A percentile compares a stretch with the other conserved stretches of the same genome.
Conservation (phyloP, 2,888 invertebrate genomes). For the Cerastoderma edule region DNA sequence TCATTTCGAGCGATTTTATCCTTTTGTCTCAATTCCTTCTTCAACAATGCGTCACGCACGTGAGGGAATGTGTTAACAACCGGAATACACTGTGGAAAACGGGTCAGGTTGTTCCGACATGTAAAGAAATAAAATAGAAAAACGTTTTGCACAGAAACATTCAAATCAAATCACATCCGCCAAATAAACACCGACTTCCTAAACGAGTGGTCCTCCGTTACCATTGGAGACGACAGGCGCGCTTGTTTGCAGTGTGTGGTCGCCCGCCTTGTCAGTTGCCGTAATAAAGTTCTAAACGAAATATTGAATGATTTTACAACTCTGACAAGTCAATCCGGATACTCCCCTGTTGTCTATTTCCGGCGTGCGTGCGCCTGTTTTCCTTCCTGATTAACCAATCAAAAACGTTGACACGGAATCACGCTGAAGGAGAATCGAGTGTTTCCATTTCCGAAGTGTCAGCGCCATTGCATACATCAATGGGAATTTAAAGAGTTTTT, state of each 20-base stretch:
- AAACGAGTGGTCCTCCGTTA: no score
- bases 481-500: conserved; percentile 22
- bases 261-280: not conserved
- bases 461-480: conserved; percentile 29
- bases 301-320: conserved; percentile 25
- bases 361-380: conserved; percentile 40
- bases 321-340: conserved; percentile 43
- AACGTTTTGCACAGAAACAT: no score
- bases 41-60: no score
- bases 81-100: no score
- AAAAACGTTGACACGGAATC: conserved; percentile 41
- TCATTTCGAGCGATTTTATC: no score
- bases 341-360: conserved; percentile 41
- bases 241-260: not conserved
- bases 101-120: no score
- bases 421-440: conserved; percentile 31
- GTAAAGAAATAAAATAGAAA: no score
- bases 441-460: conserved; percentile 42
- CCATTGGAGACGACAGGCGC: not conserved
- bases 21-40: no score
- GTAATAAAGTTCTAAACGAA: not conserved
- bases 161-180: no score
- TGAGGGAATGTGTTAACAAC: no score
- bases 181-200: no score
- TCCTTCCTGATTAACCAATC: conserved; percentile 49